Percentiles rank a stretch among this genome's conserved stretches.
Conservation (phyloP, 2,113 vertebrate species). For the Octodon degus region DNA sequence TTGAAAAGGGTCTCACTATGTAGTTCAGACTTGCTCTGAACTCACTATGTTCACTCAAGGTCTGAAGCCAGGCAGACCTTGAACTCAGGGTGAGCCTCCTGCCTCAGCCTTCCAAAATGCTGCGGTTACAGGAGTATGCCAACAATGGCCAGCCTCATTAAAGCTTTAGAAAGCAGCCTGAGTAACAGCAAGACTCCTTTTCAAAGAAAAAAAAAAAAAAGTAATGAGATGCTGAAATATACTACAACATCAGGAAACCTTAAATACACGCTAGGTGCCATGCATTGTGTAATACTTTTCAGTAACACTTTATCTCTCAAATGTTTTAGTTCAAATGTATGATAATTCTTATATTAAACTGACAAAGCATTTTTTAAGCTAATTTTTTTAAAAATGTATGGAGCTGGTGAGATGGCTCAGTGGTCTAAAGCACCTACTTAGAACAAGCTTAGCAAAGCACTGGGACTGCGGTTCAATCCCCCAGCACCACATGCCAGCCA, state of each 20-base stretch:
- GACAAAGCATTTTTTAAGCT: neutral
- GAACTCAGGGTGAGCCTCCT: neutral
- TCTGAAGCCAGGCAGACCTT: neutral
- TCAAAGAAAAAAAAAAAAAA: neutral
- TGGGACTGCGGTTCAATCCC: too few relatives aligned
- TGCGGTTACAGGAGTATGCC: neutral
- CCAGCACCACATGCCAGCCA: too few relatives aligned
- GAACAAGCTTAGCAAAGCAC: too few relatives aligned
- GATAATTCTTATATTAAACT: neutral
- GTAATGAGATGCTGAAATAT: neutral
- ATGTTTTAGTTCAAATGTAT: slow-evolving; percentile 26
- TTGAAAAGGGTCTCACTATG: neutral
- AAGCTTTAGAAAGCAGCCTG: neutral
- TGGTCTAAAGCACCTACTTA: too few relatives aligned
- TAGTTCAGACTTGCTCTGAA: neutral
- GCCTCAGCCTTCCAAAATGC: neutral
- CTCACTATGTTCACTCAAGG: too few relatives aligned
- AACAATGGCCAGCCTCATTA: neutral
- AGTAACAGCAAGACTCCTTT: neutral
- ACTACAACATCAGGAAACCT: neutral
- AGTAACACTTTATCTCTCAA: neutral
- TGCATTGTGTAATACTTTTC: neutral
- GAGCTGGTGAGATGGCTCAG: too few relatives aligned
- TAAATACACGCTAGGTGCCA: neutral
- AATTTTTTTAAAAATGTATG: too few relatives aligned